Base-by-base conservation (phyloP, 2,113 vertebrate genomes). In the Nematolebias whitei region DNA sequence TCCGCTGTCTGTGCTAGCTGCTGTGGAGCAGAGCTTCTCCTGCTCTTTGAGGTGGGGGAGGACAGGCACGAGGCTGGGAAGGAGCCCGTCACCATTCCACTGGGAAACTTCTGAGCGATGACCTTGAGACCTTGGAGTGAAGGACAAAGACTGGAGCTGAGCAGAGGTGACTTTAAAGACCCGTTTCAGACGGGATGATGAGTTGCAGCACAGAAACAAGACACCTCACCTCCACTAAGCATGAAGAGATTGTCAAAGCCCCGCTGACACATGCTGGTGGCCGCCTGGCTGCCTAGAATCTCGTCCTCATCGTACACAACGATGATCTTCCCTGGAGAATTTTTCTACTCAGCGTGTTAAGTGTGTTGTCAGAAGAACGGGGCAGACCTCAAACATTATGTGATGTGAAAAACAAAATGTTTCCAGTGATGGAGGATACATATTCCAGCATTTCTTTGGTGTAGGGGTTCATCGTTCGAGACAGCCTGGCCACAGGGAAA, bases 231-330 rank as follows among this genome's bases (percentile, higher is more conserved):
- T 92, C 98, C 98, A 0, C 96, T 97, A 3, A 99, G 89, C 95
- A 99, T 94, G 71, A 97, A 99, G 14, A 99, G 82, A 64, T 99
- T 99, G 67, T 99, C 96, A 2, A 98, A 96, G 5, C 96, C 97
- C 45, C 96, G 89, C 74, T 99, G 94, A 0, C 96, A 98, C 95
- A 99, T 96, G 74, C 87, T 94, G 16, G 95, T 96, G 15, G 97
- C 96, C 0, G 96, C 95, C 83, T 96, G 95, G 74, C 92, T 94
- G 8, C 96, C 96, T n/a, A 95, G 64, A 29, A 95, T 82, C 88
- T 99, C 98, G 0, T 99, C 97, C 0, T 96, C 95, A 1, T 99
- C 98, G 0, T 98, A 99, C 1, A 99, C 56, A 0, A 99, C 96
- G 78, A 99, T 97, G 73, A 99, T 96, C 82, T 95, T 98, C 0